These are phyloP conservation scores for Hirudo medicinalis DNA, from an alignment of 1,140 invertebrate genomes.

Conservation along the genomic window DNA sequence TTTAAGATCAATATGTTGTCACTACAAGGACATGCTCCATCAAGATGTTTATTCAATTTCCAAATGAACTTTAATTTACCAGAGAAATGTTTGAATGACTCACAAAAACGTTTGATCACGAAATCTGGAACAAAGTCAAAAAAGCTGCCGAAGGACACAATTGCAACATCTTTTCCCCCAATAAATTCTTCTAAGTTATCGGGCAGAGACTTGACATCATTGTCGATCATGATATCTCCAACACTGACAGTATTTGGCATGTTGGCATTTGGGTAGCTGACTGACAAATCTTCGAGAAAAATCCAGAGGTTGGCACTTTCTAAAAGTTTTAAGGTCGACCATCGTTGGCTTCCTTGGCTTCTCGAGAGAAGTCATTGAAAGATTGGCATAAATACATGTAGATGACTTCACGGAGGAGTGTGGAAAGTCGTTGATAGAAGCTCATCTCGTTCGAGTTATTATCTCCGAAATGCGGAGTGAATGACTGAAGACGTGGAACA, in stretches of 20 bases:
- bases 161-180: background rate
- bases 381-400: background rate
- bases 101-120: background rate
- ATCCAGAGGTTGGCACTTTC: background rate
- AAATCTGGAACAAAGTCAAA: conserved; percentile 16
- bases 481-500: background rate
- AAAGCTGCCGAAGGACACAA: conserved; percentile 11
- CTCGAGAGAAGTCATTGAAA: background rate
- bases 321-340: background rate
- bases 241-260: conserved; percentile 12
- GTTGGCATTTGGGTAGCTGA: background rate
- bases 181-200: background rate
- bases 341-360: background rate
- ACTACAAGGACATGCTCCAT: background rate
- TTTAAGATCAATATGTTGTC: background rate
- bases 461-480: background rate
- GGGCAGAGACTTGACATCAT: background rate
- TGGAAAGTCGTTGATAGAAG: conserved; percentile 5
- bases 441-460: background rate
- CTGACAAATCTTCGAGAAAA: conserved; percentile 8
- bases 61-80: background rate
- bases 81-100: conserved; percentile 3
- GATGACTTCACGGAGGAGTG: background rate
- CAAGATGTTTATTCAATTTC: conserved; percentile 1
- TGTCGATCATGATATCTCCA: conserved; percentile 5